These are phyloP conservation scores for Uloborus diversus DNA, from an alignment of 1,140 invertebrate genomes.

Conservation along the genomic window DNA sequence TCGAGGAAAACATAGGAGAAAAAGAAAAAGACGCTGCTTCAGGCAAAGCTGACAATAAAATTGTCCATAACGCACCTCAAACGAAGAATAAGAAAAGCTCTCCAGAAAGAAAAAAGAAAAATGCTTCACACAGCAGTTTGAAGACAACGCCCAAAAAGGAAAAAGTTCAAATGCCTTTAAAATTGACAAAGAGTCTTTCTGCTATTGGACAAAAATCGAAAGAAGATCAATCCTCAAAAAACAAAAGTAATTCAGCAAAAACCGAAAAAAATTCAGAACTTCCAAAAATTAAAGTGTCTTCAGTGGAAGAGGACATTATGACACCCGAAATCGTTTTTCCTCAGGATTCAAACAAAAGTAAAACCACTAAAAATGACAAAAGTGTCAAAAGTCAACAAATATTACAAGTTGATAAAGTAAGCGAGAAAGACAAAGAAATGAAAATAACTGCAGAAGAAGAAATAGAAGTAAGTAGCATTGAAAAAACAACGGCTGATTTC, in stretches of 20 bases:
- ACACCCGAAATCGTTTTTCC: neutral
- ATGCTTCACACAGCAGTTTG: neutral
- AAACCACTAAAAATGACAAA: neutral
- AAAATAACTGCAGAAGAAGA: neutral
- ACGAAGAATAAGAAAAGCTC: neutral
- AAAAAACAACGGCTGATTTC: neutral
- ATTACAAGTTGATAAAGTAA: neutral
- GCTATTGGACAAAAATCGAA: neutral
- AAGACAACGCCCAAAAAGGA: neutral
- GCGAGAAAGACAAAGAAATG: neutral
- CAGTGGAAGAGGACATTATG: conserved; percentile 8
- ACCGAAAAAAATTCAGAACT: conserved; percentile 5
- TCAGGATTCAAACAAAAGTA: neutral
- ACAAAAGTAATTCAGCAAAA: conserved; percentile 7
- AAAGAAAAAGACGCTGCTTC: neutral
- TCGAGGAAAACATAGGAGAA: neutral
- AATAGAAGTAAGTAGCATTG: neutral
- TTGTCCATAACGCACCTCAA: neutral
- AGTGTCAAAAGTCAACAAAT: neutral
- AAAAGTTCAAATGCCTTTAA: neutral
- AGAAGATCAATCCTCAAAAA: neutral
- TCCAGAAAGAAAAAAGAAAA: neutral
- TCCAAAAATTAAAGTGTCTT: conserved; percentile 18
- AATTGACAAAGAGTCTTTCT: neutral
- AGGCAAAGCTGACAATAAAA: neutral